Evolutionary conservation across 2,797 vertebrate genomes (phyloP).

Genomic region (Pseudochaenichthys georgianus): DNA sequence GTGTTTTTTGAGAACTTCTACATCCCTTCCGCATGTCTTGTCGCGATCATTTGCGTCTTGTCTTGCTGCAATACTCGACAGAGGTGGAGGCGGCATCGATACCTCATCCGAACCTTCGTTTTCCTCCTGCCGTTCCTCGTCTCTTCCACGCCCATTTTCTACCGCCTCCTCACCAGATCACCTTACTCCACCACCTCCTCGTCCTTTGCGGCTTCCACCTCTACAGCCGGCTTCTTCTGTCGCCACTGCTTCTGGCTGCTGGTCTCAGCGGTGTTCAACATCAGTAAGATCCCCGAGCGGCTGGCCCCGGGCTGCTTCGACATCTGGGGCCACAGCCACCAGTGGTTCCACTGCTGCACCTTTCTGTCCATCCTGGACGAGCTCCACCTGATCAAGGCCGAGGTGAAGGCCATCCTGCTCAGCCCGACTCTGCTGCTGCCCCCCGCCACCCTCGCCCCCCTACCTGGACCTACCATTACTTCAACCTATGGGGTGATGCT

Average conservation of each 20-base stretch:
- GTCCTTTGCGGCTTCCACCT: slow-evolving; percentile 59
- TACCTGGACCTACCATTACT: slow-evolving; percentile 74
- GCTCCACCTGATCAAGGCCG: slow-evolving; percentile 86
- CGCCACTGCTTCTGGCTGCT: slow-evolving; percentile 88
- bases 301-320: slow-evolving; percentile 84
- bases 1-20: slow-evolving; percentile 83
- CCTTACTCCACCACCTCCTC: slow-evolving; percentile 59
- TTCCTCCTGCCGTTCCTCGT: slow-evolving; percentile 86
- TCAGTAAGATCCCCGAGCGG: slow-evolving; percentile 87
- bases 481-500: slow-evolving; percentile 87
- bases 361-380: slow-evolving; percentile 89
- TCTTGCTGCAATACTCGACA: slow-evolving; percentile 88
- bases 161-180: slow-evolving; percentile 80
- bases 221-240: slow-evolving; percentile 79
- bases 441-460: slow-evolving; percentile 25
- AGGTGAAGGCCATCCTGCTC: slow-evolving; percentile 81
- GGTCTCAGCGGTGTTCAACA: slow-evolving; percentile 85
- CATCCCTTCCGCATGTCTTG: slow-evolving; percentile 82
- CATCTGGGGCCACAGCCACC: slow-evolving; percentile 89
- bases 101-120: slow-evolving; percentile 86
- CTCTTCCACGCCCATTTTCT: slow-evolving; percentile 85
- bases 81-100: slow-evolving; percentile 83
- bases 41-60: slow-evolving; percentile 84
- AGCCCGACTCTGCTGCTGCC: slow-evolving; percentile 64
- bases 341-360: slow-evolving; percentile 89